phyloP scores from a whole-genome alignment of 2,113 vertebrate species.

The Henicopernis longicauda region DNA sequence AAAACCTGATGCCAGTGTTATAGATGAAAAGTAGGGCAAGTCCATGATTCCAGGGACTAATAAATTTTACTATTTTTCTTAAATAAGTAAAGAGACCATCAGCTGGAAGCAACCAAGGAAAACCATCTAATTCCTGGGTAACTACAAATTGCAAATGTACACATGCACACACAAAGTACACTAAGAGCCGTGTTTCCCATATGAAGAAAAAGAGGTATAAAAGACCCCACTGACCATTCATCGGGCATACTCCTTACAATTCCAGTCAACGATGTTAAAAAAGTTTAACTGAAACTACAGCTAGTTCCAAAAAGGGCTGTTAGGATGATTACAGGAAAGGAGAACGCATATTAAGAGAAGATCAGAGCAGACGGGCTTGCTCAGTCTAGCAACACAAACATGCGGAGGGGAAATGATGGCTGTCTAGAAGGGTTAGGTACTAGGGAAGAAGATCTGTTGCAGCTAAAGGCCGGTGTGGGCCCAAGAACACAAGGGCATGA shows the following conservation, averaged over 20 bases:
- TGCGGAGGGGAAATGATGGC: background rate
- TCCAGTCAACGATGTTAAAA: constrained; percentile 7
- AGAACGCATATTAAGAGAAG: background rate
- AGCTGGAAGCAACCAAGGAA: background rate
- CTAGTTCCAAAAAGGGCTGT: background rate
- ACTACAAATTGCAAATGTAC: background rate
- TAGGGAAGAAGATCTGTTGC: background rate
- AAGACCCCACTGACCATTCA: background rate
- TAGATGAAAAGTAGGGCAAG: background rate
- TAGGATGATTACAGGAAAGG: constrained; percentile 29
- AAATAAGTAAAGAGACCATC: background rate
- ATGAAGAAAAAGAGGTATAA: background rate
- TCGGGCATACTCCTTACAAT: background rate
- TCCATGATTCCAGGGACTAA: background rate
- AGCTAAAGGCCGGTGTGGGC: background rate
- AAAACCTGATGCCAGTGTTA: background rate
- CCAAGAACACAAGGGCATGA: background rate
- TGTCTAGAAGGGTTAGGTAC: background rate
- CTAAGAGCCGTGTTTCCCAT: background rate
- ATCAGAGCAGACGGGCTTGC: background rate
- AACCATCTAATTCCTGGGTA: background rate
- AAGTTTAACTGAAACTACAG: constrained; percentile 8
- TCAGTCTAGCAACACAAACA: background rate
- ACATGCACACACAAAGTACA: background rate
- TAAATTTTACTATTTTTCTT: background rate